These are phyloP conservation scores for Lophura nycthemera DNA, from an alignment of 2,113 vertebrate species.

Conservation along the genomic window DNA sequence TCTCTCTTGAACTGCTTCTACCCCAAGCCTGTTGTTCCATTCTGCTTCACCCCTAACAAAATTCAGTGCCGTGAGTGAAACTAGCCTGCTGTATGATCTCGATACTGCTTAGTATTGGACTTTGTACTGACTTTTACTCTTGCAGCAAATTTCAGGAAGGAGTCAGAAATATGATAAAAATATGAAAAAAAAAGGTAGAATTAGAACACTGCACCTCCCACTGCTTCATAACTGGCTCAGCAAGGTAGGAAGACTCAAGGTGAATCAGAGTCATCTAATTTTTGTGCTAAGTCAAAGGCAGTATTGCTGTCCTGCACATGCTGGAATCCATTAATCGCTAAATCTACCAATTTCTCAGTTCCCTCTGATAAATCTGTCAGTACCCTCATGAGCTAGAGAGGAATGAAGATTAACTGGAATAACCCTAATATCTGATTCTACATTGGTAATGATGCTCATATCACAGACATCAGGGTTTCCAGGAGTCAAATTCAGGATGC, in stretches of 20 bases:
- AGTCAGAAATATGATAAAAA: not conserved
- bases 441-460: not conserved
- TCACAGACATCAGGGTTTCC: not conserved
- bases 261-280: not conserved
- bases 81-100: not conserved
- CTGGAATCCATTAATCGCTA: not conserved
- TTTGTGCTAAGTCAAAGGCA: not conserved
- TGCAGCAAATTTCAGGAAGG: not conserved
- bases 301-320: not conserved
- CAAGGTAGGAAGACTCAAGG: not conserved
- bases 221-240: not conserved
- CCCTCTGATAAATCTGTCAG: not conserved
- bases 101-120: not conserved
- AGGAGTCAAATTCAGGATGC: not conserved
- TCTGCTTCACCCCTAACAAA: not conserved
- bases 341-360: not conserved
- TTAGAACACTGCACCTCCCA: not conserved
- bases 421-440: not conserved
- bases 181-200: not conserved
- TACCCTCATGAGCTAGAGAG: not conserved
- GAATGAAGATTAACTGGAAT: not conserved
- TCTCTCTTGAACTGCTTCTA: not conserved
- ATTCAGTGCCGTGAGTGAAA: not conserved
- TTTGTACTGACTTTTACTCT: not conserved
- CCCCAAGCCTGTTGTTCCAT: fast-evolving